Conservation (phyloP, 2,113 vertebrate genomes). For the Muntiacus muntjak region DNA sequence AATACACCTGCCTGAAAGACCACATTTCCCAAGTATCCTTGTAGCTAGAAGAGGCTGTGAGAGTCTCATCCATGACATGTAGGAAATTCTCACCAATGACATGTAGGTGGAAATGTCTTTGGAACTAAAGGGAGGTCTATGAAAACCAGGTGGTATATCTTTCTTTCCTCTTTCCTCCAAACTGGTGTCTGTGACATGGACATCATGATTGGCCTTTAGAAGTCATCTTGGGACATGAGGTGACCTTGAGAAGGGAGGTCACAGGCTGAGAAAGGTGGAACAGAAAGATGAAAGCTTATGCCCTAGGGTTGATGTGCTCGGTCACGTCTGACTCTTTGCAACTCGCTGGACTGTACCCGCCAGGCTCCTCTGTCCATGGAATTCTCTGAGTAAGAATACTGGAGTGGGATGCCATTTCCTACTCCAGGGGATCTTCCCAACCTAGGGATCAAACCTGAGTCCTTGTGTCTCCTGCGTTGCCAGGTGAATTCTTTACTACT, state of each 20-base stretch:
- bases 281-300: neutral
- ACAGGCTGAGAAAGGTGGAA: neutral
- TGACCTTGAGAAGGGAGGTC: neutral
- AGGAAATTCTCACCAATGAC: neutral
- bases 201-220: neutral
- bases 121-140: neutral
- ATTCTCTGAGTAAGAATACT: neutral
- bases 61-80: neutral
- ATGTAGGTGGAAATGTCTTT: neutral
- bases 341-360: neutral
- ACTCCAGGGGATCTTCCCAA: neutral
- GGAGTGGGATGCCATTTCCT: neutral
- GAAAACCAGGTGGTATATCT: neutral
- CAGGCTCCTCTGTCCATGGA: neutral
- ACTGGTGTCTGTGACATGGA: neutral
- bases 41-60: neutral
- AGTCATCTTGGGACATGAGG: neutral
- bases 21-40: neutral
- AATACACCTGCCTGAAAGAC: neutral
- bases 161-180: neutral
- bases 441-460: neutral
- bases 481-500: neutral
- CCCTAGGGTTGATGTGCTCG: neutral
- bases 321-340: neutral
- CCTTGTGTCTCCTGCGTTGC: fast-evolving